Evolutionary conservation across 2,797 vertebrate species (phyloP), one percentile per base, ranked within the genome.

Genomic region (Hafferia zeledoni): DNA sequence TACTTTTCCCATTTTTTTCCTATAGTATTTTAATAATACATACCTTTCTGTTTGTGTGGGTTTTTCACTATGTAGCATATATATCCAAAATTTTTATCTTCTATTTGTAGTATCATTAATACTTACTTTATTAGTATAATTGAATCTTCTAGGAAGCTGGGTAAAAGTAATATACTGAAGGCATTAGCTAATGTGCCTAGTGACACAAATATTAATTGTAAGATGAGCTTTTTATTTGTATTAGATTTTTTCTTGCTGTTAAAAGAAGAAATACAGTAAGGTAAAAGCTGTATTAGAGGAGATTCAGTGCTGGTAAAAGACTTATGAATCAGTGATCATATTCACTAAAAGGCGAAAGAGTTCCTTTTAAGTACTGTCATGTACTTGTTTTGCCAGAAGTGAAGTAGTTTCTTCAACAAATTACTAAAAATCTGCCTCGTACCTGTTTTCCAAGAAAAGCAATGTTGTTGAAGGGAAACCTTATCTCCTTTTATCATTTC

Each of bases 171-270:
- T 95, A 93, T 31, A 70, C 69, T 85, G 72, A 82, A 90, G 91
- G 60, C 92, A 96, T 96, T 94, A 96, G 95, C 78, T 95, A 88
- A 94, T 97, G 94, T 93, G 46, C 85, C 76, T 95, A 87, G 93
- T 92, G 96, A 95, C 67, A 96, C 91, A 95, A 97, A 96, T 59
- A 92, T 95, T 83, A 93, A 96, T 59, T 85, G 76, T 78, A 92
- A 96, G 15, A 77, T 89, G 79, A 96, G 70, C 78, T 83, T 95
- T 60, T 65, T 60, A 28, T 69, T 97, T 81, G 81, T 92, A 80
- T 69, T 87, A 50, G 6, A 11, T 61, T 81, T 69, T 78, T 65
- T 18, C 9, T 77, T 76, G 8, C n/a, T 65, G 53, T 59, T 60
- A 56, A 67, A 24, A 60, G 79, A 96, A 96, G 91, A 96, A 95